Conservation (phyloP, 2,888 invertebrate genomes). For the Portevinia maculata region DNA sequence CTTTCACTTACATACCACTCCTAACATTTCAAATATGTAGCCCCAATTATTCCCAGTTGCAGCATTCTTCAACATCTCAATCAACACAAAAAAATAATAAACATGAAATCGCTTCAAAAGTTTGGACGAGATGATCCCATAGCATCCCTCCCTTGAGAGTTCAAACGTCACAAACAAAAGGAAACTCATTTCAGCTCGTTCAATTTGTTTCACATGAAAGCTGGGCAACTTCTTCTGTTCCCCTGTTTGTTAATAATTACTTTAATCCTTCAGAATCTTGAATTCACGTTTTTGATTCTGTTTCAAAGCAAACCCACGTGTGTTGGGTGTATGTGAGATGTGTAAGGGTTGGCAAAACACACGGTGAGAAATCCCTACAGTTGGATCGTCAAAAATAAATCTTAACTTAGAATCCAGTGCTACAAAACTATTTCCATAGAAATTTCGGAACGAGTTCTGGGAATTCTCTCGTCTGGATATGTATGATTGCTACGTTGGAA, state of each 20-base stretch:
- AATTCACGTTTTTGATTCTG: constrained; percentile 45
- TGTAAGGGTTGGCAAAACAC: not conserved
- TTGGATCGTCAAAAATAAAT: constrained; percentile 34
- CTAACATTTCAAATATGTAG: not conserved
- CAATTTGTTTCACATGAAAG: constrained; percentile 32
- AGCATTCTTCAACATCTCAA: not conserved
- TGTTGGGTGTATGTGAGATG: not conserved
- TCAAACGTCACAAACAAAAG: constrained; percentile 32
- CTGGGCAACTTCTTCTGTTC: constrained; percentile 29
- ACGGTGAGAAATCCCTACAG: constrained; percentile 7
- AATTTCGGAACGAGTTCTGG: constrained; percentile 57
- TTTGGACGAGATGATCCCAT: not conserved
- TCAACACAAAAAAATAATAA: not conserved
- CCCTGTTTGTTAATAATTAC: constrained; percentile 69
- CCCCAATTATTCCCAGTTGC: not conserved
- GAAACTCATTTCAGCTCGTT: constrained; percentile 46
- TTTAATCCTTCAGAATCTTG: constrained; percentile 67
- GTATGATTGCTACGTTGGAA: constrained; percentile 53
- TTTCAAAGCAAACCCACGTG: constrained; percentile 15
- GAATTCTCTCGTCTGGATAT: constrained; percentile 43
- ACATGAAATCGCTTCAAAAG: not conserved
- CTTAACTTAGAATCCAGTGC: constrained; percentile 23
- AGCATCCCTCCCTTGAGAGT: constrained; percentile 5
- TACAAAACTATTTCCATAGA: constrained; percentile 69
- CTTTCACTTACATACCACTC: too few species aligned